These are phyloP conservation scores for Ophion costatus DNA, from an alignment of 2,888 invertebrate species.

Conservation along the genomic window DNA sequence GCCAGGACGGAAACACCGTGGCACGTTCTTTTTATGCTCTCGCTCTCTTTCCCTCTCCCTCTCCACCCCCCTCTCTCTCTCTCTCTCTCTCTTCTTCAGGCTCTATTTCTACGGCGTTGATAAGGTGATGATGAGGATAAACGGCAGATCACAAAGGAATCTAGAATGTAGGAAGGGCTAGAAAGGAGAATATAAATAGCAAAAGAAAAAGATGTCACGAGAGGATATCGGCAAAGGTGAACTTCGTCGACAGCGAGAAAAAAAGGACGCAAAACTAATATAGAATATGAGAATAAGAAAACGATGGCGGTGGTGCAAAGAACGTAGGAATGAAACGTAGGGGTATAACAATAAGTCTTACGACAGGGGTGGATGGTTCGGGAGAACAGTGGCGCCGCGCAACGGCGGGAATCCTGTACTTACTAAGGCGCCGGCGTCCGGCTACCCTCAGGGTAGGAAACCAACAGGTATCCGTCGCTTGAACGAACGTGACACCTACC, in stretches of 20 bases:
- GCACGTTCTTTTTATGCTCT: slow-evolving; percentile 25
- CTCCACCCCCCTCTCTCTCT: not conserved
- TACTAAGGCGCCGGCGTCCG: slow-evolving; percentile 67
- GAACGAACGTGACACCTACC: slow-evolving; percentile 64
- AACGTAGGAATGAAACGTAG: slow-evolving; percentile 54
- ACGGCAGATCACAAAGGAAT: slow-evolving; percentile 16
- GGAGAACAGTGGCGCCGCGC: slow-evolving; percentile 59
- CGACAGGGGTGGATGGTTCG: slow-evolving; percentile 40
- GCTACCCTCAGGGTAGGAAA: slow-evolving; percentile 65
- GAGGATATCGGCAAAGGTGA: slow-evolving; percentile 10
- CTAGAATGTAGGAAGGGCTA: not conserved
- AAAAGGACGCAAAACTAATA: slow-evolving; percentile 28
- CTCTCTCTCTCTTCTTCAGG: not conserved
- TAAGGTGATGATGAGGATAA: slow-evolving; percentile 39
- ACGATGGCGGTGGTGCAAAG: slow-evolving; percentile 14
- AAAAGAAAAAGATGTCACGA: slow-evolving; percentile 12
- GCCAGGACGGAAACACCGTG: slow-evolving; percentile 26
- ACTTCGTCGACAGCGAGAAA: slow-evolving; percentile 23
- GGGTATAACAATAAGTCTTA: slow-evolving; percentile 61
- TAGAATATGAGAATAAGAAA: slow-evolving; percentile 2
- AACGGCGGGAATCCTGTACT: slow-evolving; percentile 63
- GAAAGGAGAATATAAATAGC: not conserved
- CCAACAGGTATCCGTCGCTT: slow-evolving; percentile 73
- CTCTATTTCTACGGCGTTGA: not conserved
- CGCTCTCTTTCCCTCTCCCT: not conserved